Conservation (phyloP, 2,888 invertebrate species). For the Phasia obesa region DNA sequence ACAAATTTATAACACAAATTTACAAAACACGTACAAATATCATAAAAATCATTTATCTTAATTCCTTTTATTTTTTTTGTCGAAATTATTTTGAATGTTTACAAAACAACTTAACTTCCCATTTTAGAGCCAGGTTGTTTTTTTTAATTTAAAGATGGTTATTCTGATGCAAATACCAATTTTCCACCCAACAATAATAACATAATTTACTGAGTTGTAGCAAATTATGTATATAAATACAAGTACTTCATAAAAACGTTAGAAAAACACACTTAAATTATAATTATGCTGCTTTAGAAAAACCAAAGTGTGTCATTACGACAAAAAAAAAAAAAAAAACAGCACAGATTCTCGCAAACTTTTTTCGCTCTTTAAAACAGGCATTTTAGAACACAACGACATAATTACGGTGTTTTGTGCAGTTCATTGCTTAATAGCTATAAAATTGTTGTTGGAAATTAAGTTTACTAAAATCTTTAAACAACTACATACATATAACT, state of each 20-base stretch:
- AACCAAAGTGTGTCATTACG: slow-evolving; percentile 13
- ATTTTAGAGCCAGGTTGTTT: neutral
- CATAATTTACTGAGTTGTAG: slow-evolving; percentile 15
- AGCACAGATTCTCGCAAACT: neutral
- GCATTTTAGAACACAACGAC: neutral
- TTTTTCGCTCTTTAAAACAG: neutral
- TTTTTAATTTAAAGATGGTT: neutral
- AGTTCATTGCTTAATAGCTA: no score
- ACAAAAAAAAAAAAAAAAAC: neutral
- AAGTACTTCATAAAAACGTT: neutral
- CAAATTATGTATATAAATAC: neutral
- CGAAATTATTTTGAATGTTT: neutral
- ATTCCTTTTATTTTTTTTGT: neutral
- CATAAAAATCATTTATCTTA: slow-evolving; percentile 39
- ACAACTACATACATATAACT: no score
- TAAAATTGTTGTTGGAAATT: no score
- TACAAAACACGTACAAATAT: slow-evolving; percentile 43
- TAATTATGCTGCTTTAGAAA: slow-evolving; percentile 20
- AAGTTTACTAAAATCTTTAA: no score
- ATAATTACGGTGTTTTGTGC: no score
- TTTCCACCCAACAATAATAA: slow-evolving; percentile 35
- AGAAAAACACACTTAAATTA: neutral
- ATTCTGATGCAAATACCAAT: neutral
- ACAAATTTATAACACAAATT: slow-evolving; percentile 20
- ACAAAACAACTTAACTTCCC: no score